Percentiles rank a stretch among this genome's conserved stretches.
These are phyloP conservation scores for Coelogynopora nodosa DNA, from an alignment of 2,888 invertebrate genomes.

Conservation along the genomic window DNA sequence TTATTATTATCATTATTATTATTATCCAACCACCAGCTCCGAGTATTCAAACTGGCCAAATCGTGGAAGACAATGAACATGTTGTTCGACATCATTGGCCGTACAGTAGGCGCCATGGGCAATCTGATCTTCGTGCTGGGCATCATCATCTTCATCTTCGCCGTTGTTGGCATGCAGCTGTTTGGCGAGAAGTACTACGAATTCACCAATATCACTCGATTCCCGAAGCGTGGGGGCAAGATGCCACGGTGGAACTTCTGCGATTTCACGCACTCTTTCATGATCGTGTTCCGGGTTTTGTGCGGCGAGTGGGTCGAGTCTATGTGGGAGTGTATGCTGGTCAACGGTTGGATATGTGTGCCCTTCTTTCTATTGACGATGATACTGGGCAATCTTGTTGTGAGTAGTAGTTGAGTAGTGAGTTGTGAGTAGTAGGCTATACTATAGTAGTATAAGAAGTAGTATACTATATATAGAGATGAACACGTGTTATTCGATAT, in stretches of 20 bases:
- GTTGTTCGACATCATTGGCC: conserved; percentile 94
- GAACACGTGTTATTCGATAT: too few species aligned
- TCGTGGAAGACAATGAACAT: conserved; percentile 97
- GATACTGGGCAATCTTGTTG: conserved; percentile 94
- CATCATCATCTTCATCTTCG: conserved; percentile 98
- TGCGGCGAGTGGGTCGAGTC: conserved; percentile 99
- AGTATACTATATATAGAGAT: too few species aligned
- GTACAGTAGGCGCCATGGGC: conserved; percentile 90
- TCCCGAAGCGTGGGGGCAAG: conserved; percentile 36
- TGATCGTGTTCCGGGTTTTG: conserved; percentile 95
- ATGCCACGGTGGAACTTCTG: conserved; percentile 82
- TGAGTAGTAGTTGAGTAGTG: too few species aligned
- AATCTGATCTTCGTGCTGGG: conserved; percentile 95
- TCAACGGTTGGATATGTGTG: conserved; percentile 82
- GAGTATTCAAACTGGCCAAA: conserved; percentile 97
- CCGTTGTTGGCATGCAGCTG: conserved; percentile 98
- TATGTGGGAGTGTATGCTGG: conserved; percentile 98
- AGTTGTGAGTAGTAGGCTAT: too few species aligned
- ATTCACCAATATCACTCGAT: conserved; percentile 41
- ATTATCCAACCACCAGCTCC: too few species aligned
- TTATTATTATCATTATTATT: too few species aligned
- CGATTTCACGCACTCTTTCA: conserved; percentile 97
- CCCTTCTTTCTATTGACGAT: conserved; percentile 97
- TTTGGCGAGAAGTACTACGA: conserved; percentile 87
- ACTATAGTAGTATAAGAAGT: too few species aligned